phyloP scores from a whole-genome alignment of 1,140 invertebrate genomes.

The Trachymyrmex cornetzi region DNA sequence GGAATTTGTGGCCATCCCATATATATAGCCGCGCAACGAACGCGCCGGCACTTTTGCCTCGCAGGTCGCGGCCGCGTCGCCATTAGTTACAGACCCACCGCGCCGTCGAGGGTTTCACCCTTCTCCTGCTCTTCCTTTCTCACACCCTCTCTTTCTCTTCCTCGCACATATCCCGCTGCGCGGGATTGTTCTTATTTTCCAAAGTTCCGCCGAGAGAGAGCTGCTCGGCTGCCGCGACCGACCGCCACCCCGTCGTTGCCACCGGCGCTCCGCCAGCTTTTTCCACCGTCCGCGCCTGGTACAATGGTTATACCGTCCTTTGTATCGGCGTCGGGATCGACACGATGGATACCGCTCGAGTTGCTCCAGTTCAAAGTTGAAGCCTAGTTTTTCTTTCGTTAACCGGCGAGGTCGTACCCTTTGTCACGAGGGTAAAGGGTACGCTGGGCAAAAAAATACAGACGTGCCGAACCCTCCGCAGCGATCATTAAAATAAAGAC shows the following conservation, averaged over 20 bases:
- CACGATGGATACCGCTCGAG: constrained; percentile 40
- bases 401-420: constrained; percentile 40
- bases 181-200: constrained; percentile 72
- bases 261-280: constrained; percentile 52
- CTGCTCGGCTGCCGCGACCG: constrained; percentile 19
- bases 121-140: constrained; percentile 2
- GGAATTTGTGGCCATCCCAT: constrained; percentile 75
- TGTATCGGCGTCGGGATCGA: constrained; percentile 56
- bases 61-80: constrained; percentile 60
- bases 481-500: constrained; percentile 43
- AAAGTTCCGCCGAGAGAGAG: constrained; percentile 56
- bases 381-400: constrained; percentile 51
- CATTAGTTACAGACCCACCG: constrained; percentile 74
- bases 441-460: constrained; percentile 47
- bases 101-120: constrained; percentile 9
- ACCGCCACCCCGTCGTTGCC: constrained; percentile 25
- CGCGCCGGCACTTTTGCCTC: constrained; percentile 71
- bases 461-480: neutral
- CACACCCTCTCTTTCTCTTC: neutral
- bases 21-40: constrained; percentile 58
- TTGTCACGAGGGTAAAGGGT: constrained; percentile 33
- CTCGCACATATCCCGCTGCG: neutral
- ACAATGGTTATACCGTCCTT: constrained; percentile 56
- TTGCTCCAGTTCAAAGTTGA: constrained; percentile 56
- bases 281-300: constrained; percentile 41